A percentile compares a stretch with the other conserved stretches of the same genome.
phyloP scores from a whole-genome alignment of 2,113 vertebrate genomes.

The Antigone vipio region DNA sequence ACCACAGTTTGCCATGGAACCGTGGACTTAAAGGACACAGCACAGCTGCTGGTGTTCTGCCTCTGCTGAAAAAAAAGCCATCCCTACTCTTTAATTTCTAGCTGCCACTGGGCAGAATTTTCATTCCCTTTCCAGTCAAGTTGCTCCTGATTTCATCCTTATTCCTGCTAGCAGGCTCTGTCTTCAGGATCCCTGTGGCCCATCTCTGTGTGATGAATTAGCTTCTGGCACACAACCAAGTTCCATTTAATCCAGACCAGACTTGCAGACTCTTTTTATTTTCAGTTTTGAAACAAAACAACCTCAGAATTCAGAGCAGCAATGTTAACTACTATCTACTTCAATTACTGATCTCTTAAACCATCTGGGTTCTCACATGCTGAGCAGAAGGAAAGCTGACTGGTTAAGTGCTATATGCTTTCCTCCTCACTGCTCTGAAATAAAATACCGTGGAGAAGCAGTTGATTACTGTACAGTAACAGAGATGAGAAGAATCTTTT shows the following conservation, averaged over 20 bases:
- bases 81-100: background rate
- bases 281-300: background rate
- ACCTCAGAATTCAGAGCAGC: background rate
- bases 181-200: background rate
- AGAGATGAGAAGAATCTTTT: background rate
- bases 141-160: background rate
- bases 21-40: background rate
- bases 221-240: background rate
- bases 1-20: background rate
- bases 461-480: background rate
- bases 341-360: background rate
- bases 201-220: background rate
- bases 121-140: background rate
- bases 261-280: background rate
- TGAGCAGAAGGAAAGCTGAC: background rate
- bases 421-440: background rate
- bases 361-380: background rate
- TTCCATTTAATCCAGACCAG: slow-evolving; percentile 4
- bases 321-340: background rate
- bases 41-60: background rate
- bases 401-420: background rate
- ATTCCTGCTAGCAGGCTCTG: background rate
- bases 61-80: background rate
- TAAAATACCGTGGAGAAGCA: background rate
- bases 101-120: background rate